Conservation (phyloP, 2,888 invertebrate genomes). For the Ectropis crepuscularia region DNA sequence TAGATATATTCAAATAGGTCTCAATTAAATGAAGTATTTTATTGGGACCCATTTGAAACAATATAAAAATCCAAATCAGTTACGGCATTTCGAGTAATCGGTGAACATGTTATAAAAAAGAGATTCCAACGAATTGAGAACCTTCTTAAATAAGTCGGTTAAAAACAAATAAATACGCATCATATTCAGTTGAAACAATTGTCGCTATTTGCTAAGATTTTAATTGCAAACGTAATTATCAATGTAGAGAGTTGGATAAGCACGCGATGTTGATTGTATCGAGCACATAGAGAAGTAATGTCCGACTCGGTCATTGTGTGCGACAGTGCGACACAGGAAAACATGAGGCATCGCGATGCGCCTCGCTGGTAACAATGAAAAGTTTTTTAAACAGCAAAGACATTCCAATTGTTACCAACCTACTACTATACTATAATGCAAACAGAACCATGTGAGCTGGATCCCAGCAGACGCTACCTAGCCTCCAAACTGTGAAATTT, state of each 20-base stretch:
- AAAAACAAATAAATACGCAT: not conserved
- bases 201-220: slow-evolving; percentile 44
- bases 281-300: slow-evolving; percentile 54
- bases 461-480: slow-evolving; percentile 17
- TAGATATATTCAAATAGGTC: too few species aligned
- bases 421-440: slow-evolving; percentile 39
- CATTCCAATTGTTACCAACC: slow-evolving; percentile 58
- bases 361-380: slow-evolving; percentile 62
- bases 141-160: not conserved
- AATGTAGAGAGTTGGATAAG: slow-evolving; percentile 55
- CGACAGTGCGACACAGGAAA: slow-evolving; percentile 60
- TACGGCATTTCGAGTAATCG: too few species aligned
- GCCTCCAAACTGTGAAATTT: slow-evolving; percentile 4
- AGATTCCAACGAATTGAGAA: too few species aligned
- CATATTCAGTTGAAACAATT: slow-evolving; percentile 38
- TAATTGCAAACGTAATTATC: slow-evolving; percentile 51
- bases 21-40: too few species aligned
- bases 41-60: too few species aligned
- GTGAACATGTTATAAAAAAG: too few species aligned
- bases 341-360: slow-evolving; percentile 63
- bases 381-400: slow-evolving; percentile 66
- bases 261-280: slow-evolving; percentile 58
- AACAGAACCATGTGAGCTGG: slow-evolving; percentile 24
- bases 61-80: too few species aligned
- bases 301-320: slow-evolving; percentile 60